Conservation (phyloP, 2,113 vertebrate species). For the Struthio camelus region DNA sequence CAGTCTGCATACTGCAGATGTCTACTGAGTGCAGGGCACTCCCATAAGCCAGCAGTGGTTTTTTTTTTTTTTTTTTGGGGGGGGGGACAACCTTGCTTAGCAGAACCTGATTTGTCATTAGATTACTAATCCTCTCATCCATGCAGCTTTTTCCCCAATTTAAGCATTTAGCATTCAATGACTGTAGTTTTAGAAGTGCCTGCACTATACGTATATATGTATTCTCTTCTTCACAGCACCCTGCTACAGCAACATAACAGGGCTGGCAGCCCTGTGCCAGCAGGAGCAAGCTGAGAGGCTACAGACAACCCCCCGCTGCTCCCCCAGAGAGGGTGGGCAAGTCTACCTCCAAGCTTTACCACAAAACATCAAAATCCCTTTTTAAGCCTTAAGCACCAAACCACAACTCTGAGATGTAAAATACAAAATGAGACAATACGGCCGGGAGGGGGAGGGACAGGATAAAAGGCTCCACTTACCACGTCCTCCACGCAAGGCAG, state of each 20-base stretch:
- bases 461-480: neutral
- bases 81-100: no score
- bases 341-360: neutral
- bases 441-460: accelerated
- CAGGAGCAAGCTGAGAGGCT: no score
- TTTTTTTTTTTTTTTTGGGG: no score
- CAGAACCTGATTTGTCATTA: neutral
- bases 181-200: neutral
- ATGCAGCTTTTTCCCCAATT: neutral
- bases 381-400: neutral
- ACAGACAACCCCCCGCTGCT: neutral
- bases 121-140: neutral
- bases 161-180: neutral
- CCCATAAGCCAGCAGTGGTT: neutral
- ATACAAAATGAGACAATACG: neutral
- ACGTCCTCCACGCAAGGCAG: neutral
- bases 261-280: neutral
- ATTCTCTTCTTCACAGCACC: neutral
- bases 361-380: neutral
- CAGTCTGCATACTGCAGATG: neutral
- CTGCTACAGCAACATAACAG: accelerated
- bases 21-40: neutral
- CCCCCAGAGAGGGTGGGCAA: no score
- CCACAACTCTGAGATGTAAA: neutral
- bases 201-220: accelerated